These are phyloP conservation scores for Mesoclemmys tuberculata DNA, from an alignment of 2,113 vertebrate species.

Conservation along the genomic window DNA sequence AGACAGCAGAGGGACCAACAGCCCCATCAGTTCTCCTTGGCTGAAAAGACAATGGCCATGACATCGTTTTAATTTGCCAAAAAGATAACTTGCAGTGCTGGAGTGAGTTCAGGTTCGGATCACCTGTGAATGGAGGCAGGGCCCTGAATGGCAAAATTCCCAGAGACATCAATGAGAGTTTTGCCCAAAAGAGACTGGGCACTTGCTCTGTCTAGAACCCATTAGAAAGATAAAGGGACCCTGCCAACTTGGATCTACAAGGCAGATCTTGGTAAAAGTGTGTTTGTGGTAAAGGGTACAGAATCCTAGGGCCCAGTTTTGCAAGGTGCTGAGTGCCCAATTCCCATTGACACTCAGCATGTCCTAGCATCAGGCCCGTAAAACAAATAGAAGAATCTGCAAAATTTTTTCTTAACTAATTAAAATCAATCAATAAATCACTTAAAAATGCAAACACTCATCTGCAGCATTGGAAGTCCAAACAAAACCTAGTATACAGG, in stretches of 20 bases:
- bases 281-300: neutral
- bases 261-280: neutral
- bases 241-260: constrained; percentile 3
- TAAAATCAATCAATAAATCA: neutral
- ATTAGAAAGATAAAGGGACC: neutral
- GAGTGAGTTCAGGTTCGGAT: neutral
- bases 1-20: neutral
- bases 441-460: neutral
- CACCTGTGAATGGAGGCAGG: fast-evolving
- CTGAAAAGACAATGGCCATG: neutral
- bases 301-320: neutral
- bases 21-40: neutral
- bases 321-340: neutral
- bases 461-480: neutral
- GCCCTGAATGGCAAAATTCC: fast-evolving
- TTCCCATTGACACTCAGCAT: fast-evolving
- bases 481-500: neutral
- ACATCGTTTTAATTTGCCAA: neutral
- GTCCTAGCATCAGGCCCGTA: neutral
- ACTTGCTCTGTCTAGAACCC: neutral
- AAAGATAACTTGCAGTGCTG: neutral
- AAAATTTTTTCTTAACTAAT: neutral
- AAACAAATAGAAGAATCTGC: neutral
- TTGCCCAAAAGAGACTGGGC: neutral
- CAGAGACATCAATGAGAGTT: neutral